Conservation (phyloP, 2,888 invertebrate species). For the Tetrapedia diversipes region DNA sequence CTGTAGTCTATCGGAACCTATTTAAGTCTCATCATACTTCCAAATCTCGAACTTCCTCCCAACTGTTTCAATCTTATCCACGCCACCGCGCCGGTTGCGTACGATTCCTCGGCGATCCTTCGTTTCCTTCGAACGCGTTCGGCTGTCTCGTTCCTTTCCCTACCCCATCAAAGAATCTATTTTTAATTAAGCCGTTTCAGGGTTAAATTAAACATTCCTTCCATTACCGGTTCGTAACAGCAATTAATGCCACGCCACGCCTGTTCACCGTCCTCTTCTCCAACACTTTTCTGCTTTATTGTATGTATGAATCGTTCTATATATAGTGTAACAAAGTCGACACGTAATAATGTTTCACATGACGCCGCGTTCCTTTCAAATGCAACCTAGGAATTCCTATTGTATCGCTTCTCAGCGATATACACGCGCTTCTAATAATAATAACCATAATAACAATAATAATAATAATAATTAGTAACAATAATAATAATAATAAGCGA, state of each 20-base stretch:
- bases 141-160: background rate
- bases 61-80: background rate
- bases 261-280: constrained; percentile 8
- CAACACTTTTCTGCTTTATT: background rate
- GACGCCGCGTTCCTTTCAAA: background rate
- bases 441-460: no score
- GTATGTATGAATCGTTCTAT: constrained; percentile 1
- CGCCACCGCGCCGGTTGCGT: background rate
- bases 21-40: background rate
- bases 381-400: constrained; percentile 2
- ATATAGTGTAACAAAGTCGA: constrained; percentile 11
- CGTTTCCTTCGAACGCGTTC: background rate
- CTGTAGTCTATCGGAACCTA: background rate
- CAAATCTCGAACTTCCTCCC: background rate
- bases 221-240: constrained; percentile 6
- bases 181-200: constrained; percentile 12
- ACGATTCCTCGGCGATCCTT: background rate
- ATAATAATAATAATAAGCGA: no score
- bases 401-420: background rate
- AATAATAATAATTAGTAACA: no score
- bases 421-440: background rate
- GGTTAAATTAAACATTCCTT: constrained; percentile 8
- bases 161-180: background rate
- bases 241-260: constrained; percentile 7
- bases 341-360: constrained; percentile 22